phyloP scores from a whole-genome alignment of 2,797 vertebrate genomes.

The Eutrigla gurnardus region DNA sequence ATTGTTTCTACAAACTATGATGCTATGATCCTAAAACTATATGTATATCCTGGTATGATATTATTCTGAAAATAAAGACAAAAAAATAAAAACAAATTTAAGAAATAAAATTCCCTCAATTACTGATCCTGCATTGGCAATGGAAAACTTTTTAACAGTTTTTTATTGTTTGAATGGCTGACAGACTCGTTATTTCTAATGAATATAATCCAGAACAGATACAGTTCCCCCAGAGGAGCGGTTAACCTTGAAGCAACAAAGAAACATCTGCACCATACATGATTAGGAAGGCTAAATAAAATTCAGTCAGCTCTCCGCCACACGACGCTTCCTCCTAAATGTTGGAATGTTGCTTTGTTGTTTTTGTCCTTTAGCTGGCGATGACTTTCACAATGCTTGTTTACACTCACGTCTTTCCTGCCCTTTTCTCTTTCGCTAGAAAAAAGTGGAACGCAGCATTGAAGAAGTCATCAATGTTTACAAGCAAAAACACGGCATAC shows the following conservation, averaged over 20 bases:
- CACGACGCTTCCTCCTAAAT: background rate
- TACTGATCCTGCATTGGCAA: too few relatives aligned
- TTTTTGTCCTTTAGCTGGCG: background rate
- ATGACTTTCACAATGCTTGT: background rate
- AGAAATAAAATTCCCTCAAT: too few relatives aligned
- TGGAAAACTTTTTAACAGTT: too few relatives aligned
- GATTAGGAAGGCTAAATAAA: background rate
- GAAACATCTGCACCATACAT: background rate
- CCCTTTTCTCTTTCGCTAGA: constrained; percentile 75
- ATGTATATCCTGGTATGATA: too few relatives aligned
- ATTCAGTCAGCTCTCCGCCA: background rate
- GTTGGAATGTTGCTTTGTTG: background rate
- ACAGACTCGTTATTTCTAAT: too few relatives aligned
- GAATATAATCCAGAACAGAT: too few relatives aligned
- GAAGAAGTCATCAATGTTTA: constrained; percentile 88
- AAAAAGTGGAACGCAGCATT: constrained; percentile 91
- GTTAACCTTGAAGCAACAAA: background rate
- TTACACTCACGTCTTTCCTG: constrained; percentile 9
- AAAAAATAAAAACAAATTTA: too few relatives aligned
- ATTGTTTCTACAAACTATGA: too few relatives aligned
- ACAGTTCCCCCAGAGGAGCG: background rate
- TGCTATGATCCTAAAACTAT: too few relatives aligned
- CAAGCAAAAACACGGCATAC: constrained; percentile 86
- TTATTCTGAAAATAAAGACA: too few relatives aligned
- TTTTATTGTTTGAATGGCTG: too few relatives aligned